Percentiles rank a stretch among this genome's conserved stretches.
These are phyloP conservation scores for Anguilla rostrata DNA, from an alignment of 2,113 vertebrate species.

Conservation along the genomic window DNA sequence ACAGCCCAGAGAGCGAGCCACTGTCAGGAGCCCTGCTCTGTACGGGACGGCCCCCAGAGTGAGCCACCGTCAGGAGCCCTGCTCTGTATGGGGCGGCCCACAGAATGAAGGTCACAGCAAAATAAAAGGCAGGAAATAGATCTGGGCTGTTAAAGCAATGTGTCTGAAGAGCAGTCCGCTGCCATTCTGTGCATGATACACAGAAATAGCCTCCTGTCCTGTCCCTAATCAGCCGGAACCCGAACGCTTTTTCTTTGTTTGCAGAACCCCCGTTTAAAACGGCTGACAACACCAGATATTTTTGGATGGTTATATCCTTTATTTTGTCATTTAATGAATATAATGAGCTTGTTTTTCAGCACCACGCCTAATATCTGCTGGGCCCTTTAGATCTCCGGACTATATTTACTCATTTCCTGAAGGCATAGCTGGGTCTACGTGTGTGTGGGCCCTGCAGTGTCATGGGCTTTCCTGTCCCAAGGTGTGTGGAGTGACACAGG, in stretches of 20 bases:
- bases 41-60: neutral
- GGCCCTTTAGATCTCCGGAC: too few relatives aligned
- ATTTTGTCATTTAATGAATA: neutral
- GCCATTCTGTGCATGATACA: neutral
- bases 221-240: too few relatives aligned
- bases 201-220: neutral
- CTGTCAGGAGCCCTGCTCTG: too few relatives aligned
- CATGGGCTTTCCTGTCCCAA: neutral
- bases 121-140: neutral
- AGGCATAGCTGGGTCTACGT: neutral
- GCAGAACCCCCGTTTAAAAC: neutral
- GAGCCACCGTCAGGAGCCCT: neutral
- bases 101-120: neutral
- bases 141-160: neutral
- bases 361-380: neutral
- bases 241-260: neutral
- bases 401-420: neutral
- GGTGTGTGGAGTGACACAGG: neutral
- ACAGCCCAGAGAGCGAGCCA: neutral
- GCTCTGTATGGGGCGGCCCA: neutral
- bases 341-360: neutral
- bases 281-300: neutral
- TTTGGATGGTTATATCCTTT: neutral
- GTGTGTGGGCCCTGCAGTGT: neutral
- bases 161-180: neutral